phyloP scores from a whole-genome alignment of 2,888 invertebrate species.

The Galeruca laticollis region DNA sequence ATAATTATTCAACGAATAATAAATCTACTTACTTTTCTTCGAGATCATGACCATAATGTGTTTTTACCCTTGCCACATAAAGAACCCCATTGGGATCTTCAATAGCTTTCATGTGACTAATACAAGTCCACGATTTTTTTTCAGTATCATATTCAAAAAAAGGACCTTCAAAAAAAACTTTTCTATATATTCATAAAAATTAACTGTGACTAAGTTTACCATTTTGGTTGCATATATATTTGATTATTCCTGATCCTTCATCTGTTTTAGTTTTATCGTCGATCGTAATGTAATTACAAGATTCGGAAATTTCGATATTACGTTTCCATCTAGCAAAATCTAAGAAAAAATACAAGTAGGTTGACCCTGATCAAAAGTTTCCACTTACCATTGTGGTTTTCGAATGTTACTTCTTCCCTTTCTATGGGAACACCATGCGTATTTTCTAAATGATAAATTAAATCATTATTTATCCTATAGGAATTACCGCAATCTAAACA shows the following conservation, averaged over 20 bases:
- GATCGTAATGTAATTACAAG: slow-evolving; percentile 9
- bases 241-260: background rate
- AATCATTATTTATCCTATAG: slow-evolving; percentile 8
- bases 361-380: background rate
- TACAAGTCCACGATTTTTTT: slow-evolving; percentile 11
- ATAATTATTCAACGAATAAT: too few species aligned
- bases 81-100: slow-evolving; percentile 7
- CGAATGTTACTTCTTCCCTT: slow-evolving; percentile 21
- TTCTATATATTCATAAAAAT: background rate
- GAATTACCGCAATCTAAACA: slow-evolving; percentile 13
- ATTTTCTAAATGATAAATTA: slow-evolving; percentile 23
- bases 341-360: slow-evolving; percentile 16
- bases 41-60: slow-evolving; percentile 25
- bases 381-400: slow-evolving; percentile 17
- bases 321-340: slow-evolving; percentile 22
- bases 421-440: slow-evolving; percentile 9
- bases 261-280: background rate
- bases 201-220: background rate
- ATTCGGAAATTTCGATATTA: slow-evolving; percentile 17
- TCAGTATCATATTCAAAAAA: background rate
- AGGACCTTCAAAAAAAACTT: background rate
- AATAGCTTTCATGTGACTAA: slow-evolving; percentile 14
- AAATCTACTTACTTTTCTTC: background rate
- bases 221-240: slow-evolving; percentile 16
- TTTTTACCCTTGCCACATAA: slow-evolving; percentile 15